Evolutionary conservation across 2,888 invertebrate species (phyloP), one percentile per base, ranked within the genome.

Genomic region (Lypha dubia): DNA sequence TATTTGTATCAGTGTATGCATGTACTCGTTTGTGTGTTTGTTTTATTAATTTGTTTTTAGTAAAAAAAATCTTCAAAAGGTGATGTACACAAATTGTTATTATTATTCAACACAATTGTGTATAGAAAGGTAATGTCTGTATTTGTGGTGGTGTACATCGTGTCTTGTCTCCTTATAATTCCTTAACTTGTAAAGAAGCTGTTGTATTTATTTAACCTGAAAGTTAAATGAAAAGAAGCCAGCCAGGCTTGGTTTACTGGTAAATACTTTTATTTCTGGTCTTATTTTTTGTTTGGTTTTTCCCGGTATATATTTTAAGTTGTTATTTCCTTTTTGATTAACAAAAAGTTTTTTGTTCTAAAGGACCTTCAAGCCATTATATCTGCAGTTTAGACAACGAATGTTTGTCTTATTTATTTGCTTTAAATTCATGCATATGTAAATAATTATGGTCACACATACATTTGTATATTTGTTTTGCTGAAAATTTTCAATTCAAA

Each of bases 181-280:
- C 32, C 32, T 65, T 32, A 65, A 41, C 63, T 67, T 71, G 49
- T 3, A 13, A 32, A 22, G 65, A 73, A 58, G 71, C 60, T 38
- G 15, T 51, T 65, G 41, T 65, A 71, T 84, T 46, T 84, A 44
- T 71, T 67, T 65, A 79, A 79, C 79, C 79, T 75, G 49, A 71
- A 79, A 67, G 79, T 53, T 75, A 79, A 84, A 71, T 63, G 74
- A 70, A 83, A 79, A 35, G 70, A 79, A 70, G 74, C 79, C 83
- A 44, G 62, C 8, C 56, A 35, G 13, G 32, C 53, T 49, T 71
- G 11, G 58, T 20, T 68, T 15, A 28, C n/a, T 20, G 24, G 56
- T 13, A 73, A 68, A 20, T 67, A 44, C 38, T 73, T 17, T 67
- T 35, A 20, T n/a, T 56, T 63, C 38, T 53, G 63, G 49, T n/a